These are phyloP conservation scores for Dastarcus helophoroides DNA, from an alignment of 2,888 invertebrate genomes.

Conservation along the genomic window DNA sequence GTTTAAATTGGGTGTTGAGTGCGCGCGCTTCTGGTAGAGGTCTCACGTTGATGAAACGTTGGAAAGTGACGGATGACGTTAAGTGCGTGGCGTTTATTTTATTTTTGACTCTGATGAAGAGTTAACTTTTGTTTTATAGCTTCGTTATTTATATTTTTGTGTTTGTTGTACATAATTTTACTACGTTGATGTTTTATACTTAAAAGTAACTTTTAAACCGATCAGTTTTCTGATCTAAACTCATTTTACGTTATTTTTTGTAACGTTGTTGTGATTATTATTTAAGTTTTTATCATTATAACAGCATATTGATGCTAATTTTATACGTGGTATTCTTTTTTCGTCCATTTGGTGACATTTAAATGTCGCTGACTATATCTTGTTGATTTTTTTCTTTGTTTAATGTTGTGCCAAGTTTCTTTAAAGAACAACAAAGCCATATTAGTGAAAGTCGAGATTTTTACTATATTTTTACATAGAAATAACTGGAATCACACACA, in stretches of 20 bases:
- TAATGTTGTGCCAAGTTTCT: conserved; percentile 25
- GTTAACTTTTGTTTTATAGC: conserved; percentile 19
- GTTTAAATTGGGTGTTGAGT: conserved; percentile 2
- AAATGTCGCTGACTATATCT: conserved; percentile 6
- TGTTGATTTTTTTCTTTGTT: conserved; percentile 15
- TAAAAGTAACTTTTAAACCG: conserved; percentile 17
- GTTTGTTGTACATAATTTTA: conserved; percentile 29
- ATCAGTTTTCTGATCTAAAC: conserved; percentile 30
- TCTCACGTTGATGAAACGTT: too few relatives aligned
- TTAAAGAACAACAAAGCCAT: conserved; percentile 15
- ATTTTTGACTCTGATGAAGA: conserved; percentile 13
- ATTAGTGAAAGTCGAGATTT: conserved; percentile 15
- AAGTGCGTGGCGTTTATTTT: conserved; percentile 9
- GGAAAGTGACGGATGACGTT: conserved; percentile 6
- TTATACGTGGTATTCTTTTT: conserved; percentile 7
- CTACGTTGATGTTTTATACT: conserved; percentile 22
- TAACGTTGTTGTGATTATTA: conserved; percentile 35
- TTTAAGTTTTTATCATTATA: conserved; percentile 20
- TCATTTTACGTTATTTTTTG: conserved; percentile 28
- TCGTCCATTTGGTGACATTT: conserved; percentile 12
- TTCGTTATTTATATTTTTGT: conserved; percentile 20
- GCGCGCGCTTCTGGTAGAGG: not conserved
- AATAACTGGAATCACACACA: conserved; percentile 5
- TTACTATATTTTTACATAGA: conserved; percentile 24
- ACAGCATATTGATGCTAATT: conserved; percentile 3